These are phyloP conservation scores for Lycodopsis pacificus DNA, from an alignment of 2,797 vertebrate genomes.

Conservation along the genomic window DNA sequence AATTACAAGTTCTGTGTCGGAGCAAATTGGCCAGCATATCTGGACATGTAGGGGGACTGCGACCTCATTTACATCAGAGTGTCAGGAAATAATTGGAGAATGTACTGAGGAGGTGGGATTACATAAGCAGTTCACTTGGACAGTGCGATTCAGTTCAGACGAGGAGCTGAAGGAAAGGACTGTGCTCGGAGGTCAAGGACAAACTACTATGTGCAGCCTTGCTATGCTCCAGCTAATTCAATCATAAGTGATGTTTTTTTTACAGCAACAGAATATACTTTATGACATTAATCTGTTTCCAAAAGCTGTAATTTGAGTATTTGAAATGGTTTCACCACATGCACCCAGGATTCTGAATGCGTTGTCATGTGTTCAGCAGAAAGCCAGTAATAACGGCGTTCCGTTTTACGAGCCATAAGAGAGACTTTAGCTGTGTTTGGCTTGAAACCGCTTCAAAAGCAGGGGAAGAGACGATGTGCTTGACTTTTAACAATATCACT, in stretches of 20 bases:
- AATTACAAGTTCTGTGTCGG: constrained; percentile 86
- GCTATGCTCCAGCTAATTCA: constrained; percentile 55
- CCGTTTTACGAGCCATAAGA: constrained; percentile 75
- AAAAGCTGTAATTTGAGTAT: constrained; percentile 75
- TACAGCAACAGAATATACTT: constrained; percentile 76
- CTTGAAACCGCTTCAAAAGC: constrained; percentile 80
- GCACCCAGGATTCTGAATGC: constrained; percentile 63
- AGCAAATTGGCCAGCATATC: constrained; percentile 86
- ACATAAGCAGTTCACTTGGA: constrained; percentile 66
- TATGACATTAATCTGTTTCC: constrained; percentile 73
- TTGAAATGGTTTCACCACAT: constrained; percentile 77
- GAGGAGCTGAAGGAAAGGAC: constrained; percentile 50
- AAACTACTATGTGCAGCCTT: constrained; percentile 39
- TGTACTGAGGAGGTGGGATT: constrained; percentile 79
- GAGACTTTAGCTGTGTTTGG: constrained; percentile 75
- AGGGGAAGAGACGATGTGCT: constrained; percentile 66
- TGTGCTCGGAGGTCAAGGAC: constrained; percentile 48
- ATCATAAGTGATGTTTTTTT: constrained; percentile 70
- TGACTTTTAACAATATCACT: constrained; percentile 78
- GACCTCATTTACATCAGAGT: constrained; percentile 85
- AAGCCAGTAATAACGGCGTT: constrained; percentile 79
- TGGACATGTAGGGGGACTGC: constrained; percentile 81
- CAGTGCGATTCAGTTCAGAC: constrained; percentile 50
- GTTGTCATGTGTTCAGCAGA: constrained; percentile 74
- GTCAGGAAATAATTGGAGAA: constrained; percentile 84